phyloP scores from a whole-genome alignment of 2,888 invertebrate genomes.

The Abscondita cerata region DNA sequence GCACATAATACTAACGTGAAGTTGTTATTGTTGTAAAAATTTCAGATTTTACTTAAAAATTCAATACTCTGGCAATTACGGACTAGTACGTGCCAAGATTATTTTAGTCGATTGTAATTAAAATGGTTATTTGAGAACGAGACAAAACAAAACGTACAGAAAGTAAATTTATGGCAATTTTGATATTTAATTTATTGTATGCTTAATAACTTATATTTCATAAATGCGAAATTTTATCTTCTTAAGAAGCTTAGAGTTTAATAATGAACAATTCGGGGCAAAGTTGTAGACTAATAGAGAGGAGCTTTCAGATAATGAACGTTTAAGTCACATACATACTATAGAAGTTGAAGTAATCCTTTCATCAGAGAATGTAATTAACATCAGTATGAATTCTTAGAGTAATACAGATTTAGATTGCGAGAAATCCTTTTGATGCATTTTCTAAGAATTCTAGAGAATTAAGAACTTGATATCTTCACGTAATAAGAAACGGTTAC shows the following conservation, averaged over 20 bases:
- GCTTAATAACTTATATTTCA: not conserved
- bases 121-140: not conserved
- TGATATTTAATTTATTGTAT: not conserved
- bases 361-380: not conserved
- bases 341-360: conserved; percentile 6
- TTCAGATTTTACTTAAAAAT: not conserved
- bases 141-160: not conserved
- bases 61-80: not conserved
- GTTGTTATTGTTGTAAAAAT: too few relatives aligned
- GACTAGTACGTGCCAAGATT: conserved; percentile 11
- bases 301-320: conserved; percentile 2
- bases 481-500: too few relatives aligned
- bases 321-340: not conserved
- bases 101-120: conserved; percentile 4
- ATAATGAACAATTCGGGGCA: too few relatives aligned
- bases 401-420: not conserved
- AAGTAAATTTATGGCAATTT: not conserved
- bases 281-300: not conserved
- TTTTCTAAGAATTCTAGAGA: not conserved
- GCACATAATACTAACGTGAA: too few relatives aligned
- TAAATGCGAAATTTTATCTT: not conserved
- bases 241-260: too few relatives aligned
- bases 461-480: not conserved
- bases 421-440: not conserved
- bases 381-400: conserved; percentile 1